Evolutionary conservation across 2,113 vertebrate species (phyloP).

Genomic region (Xerus inauris): DNA sequence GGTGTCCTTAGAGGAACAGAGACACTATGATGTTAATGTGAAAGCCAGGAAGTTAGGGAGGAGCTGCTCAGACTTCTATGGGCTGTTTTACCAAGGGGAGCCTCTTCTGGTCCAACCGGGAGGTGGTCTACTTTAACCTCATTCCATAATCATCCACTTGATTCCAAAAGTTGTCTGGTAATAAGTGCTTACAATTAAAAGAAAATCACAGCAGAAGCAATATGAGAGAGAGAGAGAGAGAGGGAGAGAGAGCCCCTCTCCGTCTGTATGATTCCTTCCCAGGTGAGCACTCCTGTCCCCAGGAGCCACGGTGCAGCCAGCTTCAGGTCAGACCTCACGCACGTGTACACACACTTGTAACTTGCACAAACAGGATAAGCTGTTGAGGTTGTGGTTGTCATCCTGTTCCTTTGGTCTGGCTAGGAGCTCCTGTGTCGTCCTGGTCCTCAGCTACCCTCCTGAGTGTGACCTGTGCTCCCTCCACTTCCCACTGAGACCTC

Average conservation of each 20-base stretch:
- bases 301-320: not conserved
- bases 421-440: too few relatives aligned
- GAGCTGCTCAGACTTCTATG: accelerated
- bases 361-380: not conserved
- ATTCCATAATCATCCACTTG: not conserved
- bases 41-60: not conserved
- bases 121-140: not conserved
- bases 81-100: not conserved
- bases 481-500: not conserved
- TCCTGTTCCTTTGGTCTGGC: not conserved
- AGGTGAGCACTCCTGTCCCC: too few relatives aligned
- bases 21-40: accelerated
- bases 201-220: not conserved
- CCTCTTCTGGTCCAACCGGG: not conserved
- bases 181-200: too few relatives aligned
- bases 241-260: too few relatives aligned
- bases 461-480: not conserved
- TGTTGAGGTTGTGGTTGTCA: too few relatives aligned
- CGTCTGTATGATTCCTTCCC: too few relatives aligned
- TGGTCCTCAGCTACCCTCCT: too few relatives aligned
- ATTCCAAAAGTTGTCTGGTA: not conserved
- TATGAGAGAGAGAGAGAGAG: not conserved
- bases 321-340: too few relatives aligned
- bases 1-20: not conserved
- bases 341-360: accelerated